Evolutionary conservation across 2,113 vertebrate genomes (phyloP).

Genomic region (Phrynosoma blainvillii): DNA sequence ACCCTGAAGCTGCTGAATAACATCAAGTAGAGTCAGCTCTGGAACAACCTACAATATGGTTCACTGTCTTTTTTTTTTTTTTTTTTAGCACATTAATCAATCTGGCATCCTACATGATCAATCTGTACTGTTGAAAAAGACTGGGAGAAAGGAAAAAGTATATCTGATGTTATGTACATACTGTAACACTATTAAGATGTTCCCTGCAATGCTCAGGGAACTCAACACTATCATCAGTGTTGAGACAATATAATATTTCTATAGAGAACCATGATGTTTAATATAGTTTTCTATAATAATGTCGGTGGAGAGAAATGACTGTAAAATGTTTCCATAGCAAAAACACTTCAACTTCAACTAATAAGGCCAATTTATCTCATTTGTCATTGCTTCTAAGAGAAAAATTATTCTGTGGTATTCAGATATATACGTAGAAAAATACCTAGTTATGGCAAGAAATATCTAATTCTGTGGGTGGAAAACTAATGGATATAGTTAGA

Average conservation of each 20-base stretch:
- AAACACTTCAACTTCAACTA: neutral
- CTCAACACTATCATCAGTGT: neutral
- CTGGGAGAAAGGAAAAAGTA: neutral
- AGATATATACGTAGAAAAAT: neutral
- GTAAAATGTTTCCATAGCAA: neutral
- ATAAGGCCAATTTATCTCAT: neutral
- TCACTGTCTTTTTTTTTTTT: neutral
- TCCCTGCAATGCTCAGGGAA: neutral
- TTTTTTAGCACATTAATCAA: neutral
- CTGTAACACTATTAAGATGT: neutral
- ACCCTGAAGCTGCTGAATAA: neutral
- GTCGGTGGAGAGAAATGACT: neutral
- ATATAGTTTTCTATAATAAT: neutral
- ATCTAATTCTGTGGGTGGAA: neutral
- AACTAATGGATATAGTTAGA: neutral
- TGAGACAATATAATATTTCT: neutral
- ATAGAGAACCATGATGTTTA: neutral
- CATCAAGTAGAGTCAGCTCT: neutral
- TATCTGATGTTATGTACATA: neutral
- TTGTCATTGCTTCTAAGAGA: neutral
- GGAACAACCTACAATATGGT: slow-evolving; percentile 11
- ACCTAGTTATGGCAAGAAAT: neutral
- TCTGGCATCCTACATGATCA: neutral
- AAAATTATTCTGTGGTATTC: neutral
- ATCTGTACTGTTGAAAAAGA: slow-evolving; percentile 11